Base-by-base conservation (phyloP, 2,113 vertebrate genomes). In the Seriola rivoliana region DNA sequence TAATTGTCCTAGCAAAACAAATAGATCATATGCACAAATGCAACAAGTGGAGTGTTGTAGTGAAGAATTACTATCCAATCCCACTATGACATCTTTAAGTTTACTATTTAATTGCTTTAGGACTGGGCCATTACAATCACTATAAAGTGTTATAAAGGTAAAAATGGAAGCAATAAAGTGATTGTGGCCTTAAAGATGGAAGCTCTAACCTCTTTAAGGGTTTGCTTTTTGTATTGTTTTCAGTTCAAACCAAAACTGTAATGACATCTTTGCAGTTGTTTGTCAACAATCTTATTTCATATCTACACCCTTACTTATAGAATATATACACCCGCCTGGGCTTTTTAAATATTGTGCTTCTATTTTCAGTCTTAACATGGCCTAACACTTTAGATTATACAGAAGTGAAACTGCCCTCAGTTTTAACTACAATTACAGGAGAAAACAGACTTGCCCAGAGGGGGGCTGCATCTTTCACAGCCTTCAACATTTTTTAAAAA, bases 381-480 rank as follows among this genome's bases (percentile, higher is more conserved):
- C 19, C 44, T 46, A 54, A 70, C 34, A 54, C 38, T 78, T 74
- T 19, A 73, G 71, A 69, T 64, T 52, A 71, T 71, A 52, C 50
- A 81, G 87, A 86, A 81, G 66, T 84, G 77, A 84, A 81, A 84
- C 66, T 68, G 21, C 29, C 25, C 6, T 64, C n/a, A 38, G 9
- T 72, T 79, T 58, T 42, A 52, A 48, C 8, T 64, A 38, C 60
- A 84, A 50, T 75, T 78, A 36, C n/a, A 71, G 52, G n/a, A 71
- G 2, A 59, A 65, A 68, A 73, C 44, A 55, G 38, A 63, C 50
- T 75, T 67, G 54, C 14, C 58, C 21, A 8, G 17, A 54, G 16
- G 25, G 13, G 0, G 10, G 23, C 38, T 48, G 52, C 34, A 29
- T 23, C n/a, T 40, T 60, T 55, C 32, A 72, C 19, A 32, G 38